Evolutionary conservation across 2,113 vertebrate species (phyloP).

Genomic region (Jacana jacana): DNA sequence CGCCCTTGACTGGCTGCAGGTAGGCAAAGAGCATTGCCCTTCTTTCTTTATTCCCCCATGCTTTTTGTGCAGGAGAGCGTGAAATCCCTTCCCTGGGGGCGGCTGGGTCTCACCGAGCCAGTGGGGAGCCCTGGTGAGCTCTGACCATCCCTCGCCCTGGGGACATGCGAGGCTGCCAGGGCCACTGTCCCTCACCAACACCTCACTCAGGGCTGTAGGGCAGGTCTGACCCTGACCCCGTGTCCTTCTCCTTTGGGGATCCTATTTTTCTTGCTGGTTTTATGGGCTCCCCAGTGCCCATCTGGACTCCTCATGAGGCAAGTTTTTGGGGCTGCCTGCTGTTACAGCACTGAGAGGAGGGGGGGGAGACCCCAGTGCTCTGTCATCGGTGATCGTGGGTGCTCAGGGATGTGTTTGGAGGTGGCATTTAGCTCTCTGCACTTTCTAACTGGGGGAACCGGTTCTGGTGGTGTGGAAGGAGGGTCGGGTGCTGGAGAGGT

Average conservation of each 20-base stretch:
- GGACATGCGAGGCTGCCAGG: accelerated
- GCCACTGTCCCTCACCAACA: accelerated
- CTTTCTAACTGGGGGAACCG: neutral
- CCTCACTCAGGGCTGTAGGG: neutral
- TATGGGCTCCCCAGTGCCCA: neutral
- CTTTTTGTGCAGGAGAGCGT: accelerated
- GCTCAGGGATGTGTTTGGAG: accelerated
- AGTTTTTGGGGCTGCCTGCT: neutral
- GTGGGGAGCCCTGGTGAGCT: neutral
- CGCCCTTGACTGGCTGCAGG: neutral
- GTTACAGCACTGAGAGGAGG: neutral
- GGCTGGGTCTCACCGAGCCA: accelerated
- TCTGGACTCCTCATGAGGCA: accelerated
- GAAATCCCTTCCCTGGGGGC: neutral
- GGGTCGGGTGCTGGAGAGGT: neutral
- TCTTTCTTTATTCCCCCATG: accelerated
- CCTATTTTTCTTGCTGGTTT: neutral
- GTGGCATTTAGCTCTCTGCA: neutral
- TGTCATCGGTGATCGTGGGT: too few relatives aligned
- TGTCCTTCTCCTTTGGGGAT: neutral
- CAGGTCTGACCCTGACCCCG: neutral
- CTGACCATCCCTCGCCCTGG: accelerated
- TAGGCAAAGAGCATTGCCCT: accelerated
- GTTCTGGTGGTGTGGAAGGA: neutral
- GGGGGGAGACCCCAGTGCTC: neutral